Percentiles rank a stretch among this genome's conserved stretches.
These are phyloP conservation scores for Aradophagus sp. DNA, from an alignment of 1,140 invertebrate genomes.

Conservation along the genomic window DNA sequence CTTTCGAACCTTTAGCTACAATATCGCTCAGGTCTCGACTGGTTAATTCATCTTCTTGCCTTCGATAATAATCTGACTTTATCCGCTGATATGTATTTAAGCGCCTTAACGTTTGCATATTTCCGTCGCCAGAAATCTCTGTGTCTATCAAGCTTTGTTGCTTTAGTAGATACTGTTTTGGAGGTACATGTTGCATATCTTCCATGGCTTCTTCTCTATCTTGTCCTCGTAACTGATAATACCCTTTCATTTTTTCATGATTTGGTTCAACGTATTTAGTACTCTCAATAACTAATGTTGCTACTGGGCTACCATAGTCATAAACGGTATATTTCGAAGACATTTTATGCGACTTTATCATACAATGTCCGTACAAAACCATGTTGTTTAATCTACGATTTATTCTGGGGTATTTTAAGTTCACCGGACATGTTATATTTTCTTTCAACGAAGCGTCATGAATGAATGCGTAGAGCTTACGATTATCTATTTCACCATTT, in stretches of 20 bases:
- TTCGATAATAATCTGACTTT: constrained; percentile 4
- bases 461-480: too few relatives aligned
- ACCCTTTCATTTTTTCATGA: background rate
- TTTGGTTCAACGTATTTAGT: background rate
- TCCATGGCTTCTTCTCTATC: background rate
- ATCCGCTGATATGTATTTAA: constrained; percentile 7
- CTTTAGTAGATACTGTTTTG: background rate
- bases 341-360: too few relatives aligned
- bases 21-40: constrained; percentile 7
- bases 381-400: too few relatives aligned
- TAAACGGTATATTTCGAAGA: too few relatives aligned
- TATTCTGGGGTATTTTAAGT: too few relatives aligned
- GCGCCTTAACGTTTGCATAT: constrained; percentile 8
- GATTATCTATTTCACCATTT: too few relatives aligned
- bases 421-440: too few relatives aligned
- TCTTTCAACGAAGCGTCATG: too few relatives aligned
- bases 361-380: too few relatives aligned
- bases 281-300: background rate
- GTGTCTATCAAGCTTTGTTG: background rate
- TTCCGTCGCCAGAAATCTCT: constrained; percentile 1
- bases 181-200: background rate
- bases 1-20: constrained; percentile 4
- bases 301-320: too few relatives aligned
- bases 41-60: background rate
- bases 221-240: constrained; percentile 8